A percentile compares a stretch with the other conserved stretches of the same genome.
phyloP scores from a whole-genome alignment of 1,140 invertebrate genomes.

The Cotesia typhae region DNA sequence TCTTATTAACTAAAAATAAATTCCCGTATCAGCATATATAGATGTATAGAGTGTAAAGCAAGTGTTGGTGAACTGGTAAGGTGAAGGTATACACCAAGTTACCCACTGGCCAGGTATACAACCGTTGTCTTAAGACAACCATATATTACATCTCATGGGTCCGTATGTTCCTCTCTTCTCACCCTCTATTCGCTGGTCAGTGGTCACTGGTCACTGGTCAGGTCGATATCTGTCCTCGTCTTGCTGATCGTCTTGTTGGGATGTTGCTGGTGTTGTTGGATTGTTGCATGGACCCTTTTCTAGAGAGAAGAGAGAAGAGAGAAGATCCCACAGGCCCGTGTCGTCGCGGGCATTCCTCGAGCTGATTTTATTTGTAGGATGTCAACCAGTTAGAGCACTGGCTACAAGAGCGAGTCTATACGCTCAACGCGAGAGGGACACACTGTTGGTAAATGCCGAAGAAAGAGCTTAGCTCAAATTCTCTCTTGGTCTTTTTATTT shows the following conservation, averaged over 20 bases:
- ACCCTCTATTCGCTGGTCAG: constrained; percentile 24
- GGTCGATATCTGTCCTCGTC: constrained; percentile 25
- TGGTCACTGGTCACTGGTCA: constrained; percentile 4
- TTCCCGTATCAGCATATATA: no score
- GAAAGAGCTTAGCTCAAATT: neutral
- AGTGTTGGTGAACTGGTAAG: constrained; percentile 5
- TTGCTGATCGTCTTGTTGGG: neutral
- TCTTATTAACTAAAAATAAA: no score
- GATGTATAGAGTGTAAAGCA: neutral
- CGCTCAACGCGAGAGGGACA: neutral
- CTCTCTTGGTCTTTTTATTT: neutral
- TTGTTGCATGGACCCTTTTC: no score
- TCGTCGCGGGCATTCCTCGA: constrained; percentile 62
- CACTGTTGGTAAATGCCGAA: no score
- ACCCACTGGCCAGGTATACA: constrained; percentile 41
- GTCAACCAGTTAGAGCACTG: constrained; percentile 56
- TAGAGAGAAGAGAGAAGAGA: constrained; percentile 24
- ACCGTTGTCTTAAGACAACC: constrained; percentile 54
- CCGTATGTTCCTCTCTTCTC: constrained; percentile 37
- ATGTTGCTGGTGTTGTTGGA: neutral
- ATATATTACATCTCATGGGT: constrained; percentile 51
- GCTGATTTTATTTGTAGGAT: constrained; percentile 65
- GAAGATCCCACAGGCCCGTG: constrained; percentile 54
- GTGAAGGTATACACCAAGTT: constrained; percentile 17
- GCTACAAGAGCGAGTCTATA: constrained; percentile 34